Base-by-base conservation (phyloP, 2,888 invertebrate species). In the Sphaeridia pumilis region DNA sequence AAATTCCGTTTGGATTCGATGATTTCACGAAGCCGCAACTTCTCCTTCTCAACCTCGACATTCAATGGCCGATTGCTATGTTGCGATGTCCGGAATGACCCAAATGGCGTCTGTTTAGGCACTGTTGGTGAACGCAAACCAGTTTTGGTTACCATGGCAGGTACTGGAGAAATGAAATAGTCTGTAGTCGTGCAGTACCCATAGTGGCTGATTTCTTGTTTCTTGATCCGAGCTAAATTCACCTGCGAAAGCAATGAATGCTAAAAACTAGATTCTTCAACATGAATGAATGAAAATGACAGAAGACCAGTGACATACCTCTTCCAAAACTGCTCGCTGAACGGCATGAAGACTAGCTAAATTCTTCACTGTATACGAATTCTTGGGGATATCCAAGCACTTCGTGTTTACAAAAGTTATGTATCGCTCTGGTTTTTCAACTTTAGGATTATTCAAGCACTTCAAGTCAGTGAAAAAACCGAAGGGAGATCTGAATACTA, bases 401-500 rank as follows among this genome's bases (percentile, higher is more conserved):
- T 41, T 50, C 34, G 50, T 51, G 49, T 46, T 46, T 42, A 28
- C 34, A 5, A 52, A 51, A 38, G 51, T 55, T 44, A 25, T 36
- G 46, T 14, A 57, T 55, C 28, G 49, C 49, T n/a, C 53, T 45
- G 31, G 56, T 46, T 20, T 51, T 51, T 24, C 45, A 49, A 31
- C 4, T 14, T 22, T n/a, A 46, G n/a, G 74, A 46, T 21, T 74
- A n/a, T 20, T 14, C n/a, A 46, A n/a, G 26, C 46, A 52, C 62
- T 73, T 71, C 20, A 72, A 69, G 60, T 76, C 75, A 35, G 84
- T 83, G 69, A 90, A 93, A 67, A 80, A 86, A 3, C 89, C 89
- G 34, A 87, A 88, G 58, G 84, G 84, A 77, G 92, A 80, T 73
- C 85, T 83, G 70, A 93, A 87, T 65, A 93, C 81, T 64, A 89